phyloP scores from a whole-genome alignment of 2,113 vertebrate species.

The Pipra filicauda region DNA sequence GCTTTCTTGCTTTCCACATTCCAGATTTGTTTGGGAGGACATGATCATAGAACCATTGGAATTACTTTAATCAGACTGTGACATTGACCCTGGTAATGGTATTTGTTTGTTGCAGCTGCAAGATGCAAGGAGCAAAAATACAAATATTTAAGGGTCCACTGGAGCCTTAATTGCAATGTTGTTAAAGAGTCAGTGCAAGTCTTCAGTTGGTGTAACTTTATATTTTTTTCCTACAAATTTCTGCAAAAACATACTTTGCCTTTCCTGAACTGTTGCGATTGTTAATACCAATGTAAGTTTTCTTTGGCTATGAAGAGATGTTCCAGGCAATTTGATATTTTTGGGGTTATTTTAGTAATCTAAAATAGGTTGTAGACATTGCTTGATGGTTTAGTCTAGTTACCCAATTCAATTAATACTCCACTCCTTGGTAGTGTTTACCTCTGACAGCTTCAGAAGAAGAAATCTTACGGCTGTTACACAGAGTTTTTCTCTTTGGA shows the following conservation, averaged over 20 bases:
- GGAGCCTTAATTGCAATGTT: not conserved
- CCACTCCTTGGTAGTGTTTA: not conserved
- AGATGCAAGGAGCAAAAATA: not conserved
- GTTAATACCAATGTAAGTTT: not conserved
- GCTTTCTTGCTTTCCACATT: not conserved
- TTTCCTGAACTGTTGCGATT: not conserved
- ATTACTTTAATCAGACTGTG: not conserved
- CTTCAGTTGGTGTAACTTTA: not conserved
- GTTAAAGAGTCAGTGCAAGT: not conserved
- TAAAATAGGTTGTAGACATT: not conserved
- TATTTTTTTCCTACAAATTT: not conserved
- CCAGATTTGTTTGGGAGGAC: not conserved
- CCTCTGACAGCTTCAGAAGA: not conserved
- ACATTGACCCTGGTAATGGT: not conserved
- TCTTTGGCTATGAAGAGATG: not conserved
- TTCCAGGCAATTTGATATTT: not conserved
- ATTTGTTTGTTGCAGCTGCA: not conserved
- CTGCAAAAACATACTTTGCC: not conserved
- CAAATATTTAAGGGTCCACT: not conserved
- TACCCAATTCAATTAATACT: not conserved
- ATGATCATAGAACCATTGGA: not conserved
- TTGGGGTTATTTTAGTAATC: not conserved
- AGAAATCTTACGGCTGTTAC: not conserved
- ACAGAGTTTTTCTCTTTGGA: not conserved
- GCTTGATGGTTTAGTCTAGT: not conserved